Percentiles rank a stretch among this genome's conserved stretches.
Evolutionary conservation across 2,797 vertebrate species (phyloP).

Genomic region (Myotis daubentonii): DNA sequence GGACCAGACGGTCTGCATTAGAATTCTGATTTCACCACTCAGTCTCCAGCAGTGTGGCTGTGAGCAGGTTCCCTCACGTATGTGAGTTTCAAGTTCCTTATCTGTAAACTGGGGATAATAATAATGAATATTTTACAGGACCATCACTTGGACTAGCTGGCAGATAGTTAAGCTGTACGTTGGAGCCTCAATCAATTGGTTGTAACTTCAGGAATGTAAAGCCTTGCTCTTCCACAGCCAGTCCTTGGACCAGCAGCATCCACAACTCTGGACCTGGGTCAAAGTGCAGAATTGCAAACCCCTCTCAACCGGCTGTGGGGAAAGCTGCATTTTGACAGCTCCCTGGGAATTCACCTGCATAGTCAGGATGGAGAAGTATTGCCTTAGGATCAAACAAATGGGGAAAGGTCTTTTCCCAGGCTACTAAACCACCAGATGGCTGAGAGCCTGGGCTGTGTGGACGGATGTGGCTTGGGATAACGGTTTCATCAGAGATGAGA

Average conservation of each 20-base stretch:
- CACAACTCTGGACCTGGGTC: neutral
- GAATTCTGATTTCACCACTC: neutral
- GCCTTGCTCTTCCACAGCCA: neutral
- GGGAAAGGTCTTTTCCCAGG: neutral
- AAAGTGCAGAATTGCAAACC: too few relatives aligned
- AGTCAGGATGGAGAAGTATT: neutral
- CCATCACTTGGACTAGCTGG: neutral
- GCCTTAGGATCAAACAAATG: neutral
- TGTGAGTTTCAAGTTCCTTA: neutral
- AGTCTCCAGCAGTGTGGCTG: neutral
- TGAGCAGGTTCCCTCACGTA: neutral
- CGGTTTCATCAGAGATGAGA: accelerated
- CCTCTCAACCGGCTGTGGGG: neutral
- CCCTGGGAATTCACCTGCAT: neutral
- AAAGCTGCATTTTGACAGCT: neutral
- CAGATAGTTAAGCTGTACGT: neutral
- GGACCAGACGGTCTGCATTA: accelerated
- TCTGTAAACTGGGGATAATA: neutral
- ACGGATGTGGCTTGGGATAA: neutral
- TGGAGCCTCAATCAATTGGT: neutral
- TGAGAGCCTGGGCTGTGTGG: neutral
- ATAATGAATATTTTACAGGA: neutral
- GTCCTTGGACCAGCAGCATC: accelerated
- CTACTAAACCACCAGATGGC: neutral
- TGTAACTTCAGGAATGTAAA: neutral